Evolutionary conservation across 2,888 invertebrate species (phyloP), one percentile per base, ranked within the genome.

Genomic region (Hybos culiciformis): DNA sequence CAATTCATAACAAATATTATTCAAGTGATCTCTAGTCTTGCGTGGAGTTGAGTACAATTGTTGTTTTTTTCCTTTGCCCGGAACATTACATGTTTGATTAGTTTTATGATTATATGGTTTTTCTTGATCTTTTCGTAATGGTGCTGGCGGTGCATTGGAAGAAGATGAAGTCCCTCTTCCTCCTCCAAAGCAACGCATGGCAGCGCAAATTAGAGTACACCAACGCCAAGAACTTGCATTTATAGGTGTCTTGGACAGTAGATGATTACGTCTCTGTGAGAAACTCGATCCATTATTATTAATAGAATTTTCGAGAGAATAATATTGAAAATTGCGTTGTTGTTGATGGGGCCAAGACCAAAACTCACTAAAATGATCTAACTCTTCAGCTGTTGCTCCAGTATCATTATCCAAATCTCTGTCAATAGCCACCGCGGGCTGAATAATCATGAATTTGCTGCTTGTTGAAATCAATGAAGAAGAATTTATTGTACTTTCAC

Each of bases 1-100:
- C 65, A 66, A 65, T 53, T 66, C 65, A 49, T 64, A 66, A 4
- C 62, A 63, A 32, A 65, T 59, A 47, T 64, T 65, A 46, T 64
- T 65, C 54, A 63, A 54, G 50, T 63, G 61, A 50, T 64, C 64
- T 46, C 63, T 61, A 41, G 60, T 60, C 49, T 60, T 62, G 37
- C 63, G 58, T 42, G 63, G 54, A 45, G 59, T 61, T 20, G 40
- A 21, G 46, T 61, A 63, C 34, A 59, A 56, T 24, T 61, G 61
- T n/a, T 29, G 29, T n/a, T n/a, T n/a, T n/a, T n/a, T n/a, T n/a
- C n/a, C n/a, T n/a, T n/a, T n/a, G 5, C 32, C 32, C 2, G 15
- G 7, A 14, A 32, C 17, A 14, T 8, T 32, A 15, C 14, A 14
- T 31, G 32, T 32, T 14, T 19, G 20, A 20, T 8, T 6, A 14